Evolutionary conservation across 2,888 invertebrate species (phyloP), one percentile per base, ranked within the genome.

Genomic region (Bembecia ichneumoniformis): DNA sequence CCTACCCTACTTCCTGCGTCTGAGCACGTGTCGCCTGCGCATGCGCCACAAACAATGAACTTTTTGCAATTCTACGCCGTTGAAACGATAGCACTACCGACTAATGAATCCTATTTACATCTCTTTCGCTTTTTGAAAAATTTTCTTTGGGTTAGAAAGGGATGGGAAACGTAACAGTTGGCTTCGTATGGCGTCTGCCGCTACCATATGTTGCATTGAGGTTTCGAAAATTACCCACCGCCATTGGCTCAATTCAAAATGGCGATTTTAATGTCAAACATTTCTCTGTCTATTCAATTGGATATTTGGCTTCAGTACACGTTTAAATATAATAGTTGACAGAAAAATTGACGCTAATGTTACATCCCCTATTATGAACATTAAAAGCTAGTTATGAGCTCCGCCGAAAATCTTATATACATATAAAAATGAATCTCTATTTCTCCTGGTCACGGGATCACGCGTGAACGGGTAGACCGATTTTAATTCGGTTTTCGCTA

Each of bases 121-220:
- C 82, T 60, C 74, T 55, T 53, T 83, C 70, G 52, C 47, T 53
- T 62, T 43, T 40, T 40, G 50, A 45, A n/a, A 10, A 50, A 56
- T 56, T 53, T 53, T 36, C 10, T 46, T 46, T 28, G 46, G 16
- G 61, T 45, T 50, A 44, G 65, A 82, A 51, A 63, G 71, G 58
- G 82, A 83, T 52, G 64, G 66, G 48, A 54, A 46, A 68, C 49
- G 56, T 74, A 74, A 84, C 86, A 87, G 86, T 86, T 87, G 86
- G 84, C 68, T 51, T 58, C 72, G 68, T 66, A 71, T 77, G 78
- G 84, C 86, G 86, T 86, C 82, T 84, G 86, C 84, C 74, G 74
- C 68, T 56, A 67, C 84, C 86, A 87, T 84, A 84, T 86, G 86
- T 63, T 77, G 77, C 68, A 81, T 68, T 86, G 86, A 86, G 86